Percentiles rank a stretch among this genome's conserved stretches.
phyloP scores from a whole-genome alignment of 2,888 invertebrate species.

The Diarsia brunnea region DNA sequence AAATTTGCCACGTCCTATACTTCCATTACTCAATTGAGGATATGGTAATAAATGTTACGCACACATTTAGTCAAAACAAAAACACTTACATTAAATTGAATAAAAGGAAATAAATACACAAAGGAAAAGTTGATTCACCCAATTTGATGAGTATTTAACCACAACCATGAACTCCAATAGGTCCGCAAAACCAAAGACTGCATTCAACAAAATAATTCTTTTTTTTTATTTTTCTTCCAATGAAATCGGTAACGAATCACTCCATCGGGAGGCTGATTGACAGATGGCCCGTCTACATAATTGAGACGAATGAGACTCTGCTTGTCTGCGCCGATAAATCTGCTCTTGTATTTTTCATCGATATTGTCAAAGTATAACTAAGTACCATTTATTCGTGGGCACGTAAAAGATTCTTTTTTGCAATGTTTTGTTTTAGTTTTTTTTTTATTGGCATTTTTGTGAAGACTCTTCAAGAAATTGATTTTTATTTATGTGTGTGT shows the following conservation, averaged over 20 bases:
- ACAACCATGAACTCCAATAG: conserved; percentile 7
- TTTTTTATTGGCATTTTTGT: background rate
- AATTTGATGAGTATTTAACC: background rate
- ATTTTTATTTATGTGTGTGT: background rate
- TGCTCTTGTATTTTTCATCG: conserved; percentile 73
- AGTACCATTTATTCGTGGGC: conserved; percentile 15
- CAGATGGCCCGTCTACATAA: conserved; percentile 89
- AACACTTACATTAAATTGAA: too few species aligned
- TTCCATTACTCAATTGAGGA: background rate
- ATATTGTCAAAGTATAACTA: conserved; percentile 62
- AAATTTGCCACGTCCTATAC: too few species aligned
- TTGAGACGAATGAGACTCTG: conserved; percentile 87
- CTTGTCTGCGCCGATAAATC: conserved; percentile 83
- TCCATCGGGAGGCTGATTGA: conserved; percentile 87
- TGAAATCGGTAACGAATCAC: conserved; percentile 86
- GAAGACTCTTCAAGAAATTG: background rate
- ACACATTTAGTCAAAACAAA: background rate
- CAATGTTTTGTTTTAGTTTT: background rate
- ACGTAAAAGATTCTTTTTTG: conserved; percentile 3
- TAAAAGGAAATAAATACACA: too few species aligned
- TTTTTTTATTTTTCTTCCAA: conserved; percentile 69
- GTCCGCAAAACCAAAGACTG: conserved; percentile 48
- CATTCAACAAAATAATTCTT: conserved; percentile 56
- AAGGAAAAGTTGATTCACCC: accelerated
- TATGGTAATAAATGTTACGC: background rate